phyloP scores from a whole-genome alignment of 2,888 invertebrate genomes.

The Griposia aprilina region DNA sequence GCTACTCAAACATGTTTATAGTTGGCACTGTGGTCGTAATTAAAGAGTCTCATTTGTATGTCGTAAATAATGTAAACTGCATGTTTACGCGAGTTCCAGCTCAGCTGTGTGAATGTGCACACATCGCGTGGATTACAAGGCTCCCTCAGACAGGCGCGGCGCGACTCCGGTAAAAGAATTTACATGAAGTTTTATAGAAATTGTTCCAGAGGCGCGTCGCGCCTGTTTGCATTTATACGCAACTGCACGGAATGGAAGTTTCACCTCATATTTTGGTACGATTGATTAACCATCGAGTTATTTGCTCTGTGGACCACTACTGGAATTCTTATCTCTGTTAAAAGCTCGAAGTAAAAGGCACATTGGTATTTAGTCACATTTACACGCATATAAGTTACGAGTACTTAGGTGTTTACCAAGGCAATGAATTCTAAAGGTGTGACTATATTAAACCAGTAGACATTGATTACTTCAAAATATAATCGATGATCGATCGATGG shows the following conservation, averaged over 20 bases:
- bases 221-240: neutral
- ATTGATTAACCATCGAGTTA: neutral
- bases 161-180: neutral
- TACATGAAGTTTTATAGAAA: neutral
- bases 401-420: neutral
- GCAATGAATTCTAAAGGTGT: neutral
- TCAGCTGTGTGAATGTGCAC: conserved; percentile 1
- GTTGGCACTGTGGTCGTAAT: conserved; percentile 26
- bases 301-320: neutral
- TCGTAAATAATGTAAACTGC: conserved; percentile 37
- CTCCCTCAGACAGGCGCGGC: neutral
- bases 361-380: neutral
- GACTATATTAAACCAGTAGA: neutral
- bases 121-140: neutral
- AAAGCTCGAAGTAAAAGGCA: neutral
- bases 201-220: neutral
- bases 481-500: neutral
- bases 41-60: conserved; percentile 36
- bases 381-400: neutral
- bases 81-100: conserved; percentile 16
- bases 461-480: neutral
- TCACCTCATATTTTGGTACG: neutral
- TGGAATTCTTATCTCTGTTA: neutral
- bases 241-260: neutral
- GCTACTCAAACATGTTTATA: conserved; percentile 38